Base-by-base conservation (phyloP, 2,113 vertebrate genomes). In the Atrichornis clamosus region DNA sequence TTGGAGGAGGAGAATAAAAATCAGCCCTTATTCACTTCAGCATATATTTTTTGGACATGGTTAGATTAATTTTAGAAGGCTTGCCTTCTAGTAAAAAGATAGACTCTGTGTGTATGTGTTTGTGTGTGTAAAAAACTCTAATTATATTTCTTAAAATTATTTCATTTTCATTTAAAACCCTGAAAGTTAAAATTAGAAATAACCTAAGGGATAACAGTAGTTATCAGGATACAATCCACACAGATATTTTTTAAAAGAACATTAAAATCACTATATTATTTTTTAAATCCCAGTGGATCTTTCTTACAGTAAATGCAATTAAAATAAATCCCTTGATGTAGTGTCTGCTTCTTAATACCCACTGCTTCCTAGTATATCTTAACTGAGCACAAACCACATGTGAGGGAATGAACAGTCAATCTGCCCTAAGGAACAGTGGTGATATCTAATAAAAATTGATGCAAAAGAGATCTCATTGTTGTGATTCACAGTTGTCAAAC, bases 251-350 rank as follows among this genome's bases (percentile, higher is more conserved):
- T 50, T 2, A 75, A 90, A 73, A 87, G 52, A 87, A 49, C 27
- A 89, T 78, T 92, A 79, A 93, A 90, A 78, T 79, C 53, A 49
- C 58, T 59, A 15, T 47, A 93, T 89, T 86, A 85, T 92, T 88
- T 93, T 90, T 94, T 19, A 76, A 90, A 82, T 92, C 92, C 76
- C 85, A 65, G 26, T 28, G 90, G 87, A 70, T 94, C 47, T 68
- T 73, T 92, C 84, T 79, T 87, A 84, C 55, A 93, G 87, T 93
- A 95, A 96, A 89, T 50, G 89, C 95, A 96, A 95, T 97, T 95
- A 96, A 96, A 95, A 93, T 63, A 84, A 95, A 90, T 84, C 88
- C 89, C 87, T 89, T 82, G 92, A 88, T 69, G 64, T 63, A 85
- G 32, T 42, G 74, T 87, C 79, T 91, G 86, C 81, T 95, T 82